Base-by-base conservation (phyloP, 2,797 vertebrate species). In the Sebastolobus alascanus region DNA sequence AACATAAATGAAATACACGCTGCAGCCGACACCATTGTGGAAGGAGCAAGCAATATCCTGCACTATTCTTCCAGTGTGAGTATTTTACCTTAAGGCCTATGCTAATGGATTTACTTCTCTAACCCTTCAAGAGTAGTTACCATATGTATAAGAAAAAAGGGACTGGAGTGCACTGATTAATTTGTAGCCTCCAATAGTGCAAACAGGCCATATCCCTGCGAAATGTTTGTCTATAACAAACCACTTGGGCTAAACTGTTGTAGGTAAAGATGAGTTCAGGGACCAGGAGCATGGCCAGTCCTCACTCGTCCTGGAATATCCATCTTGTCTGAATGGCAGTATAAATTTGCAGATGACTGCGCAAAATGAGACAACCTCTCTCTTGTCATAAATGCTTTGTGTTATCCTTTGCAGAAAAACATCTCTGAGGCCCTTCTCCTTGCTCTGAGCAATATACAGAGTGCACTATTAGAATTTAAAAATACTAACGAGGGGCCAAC, bases 41-140 rank as follows among this genome's bases (percentile, higher is more conserved):
- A 87, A 18, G 96, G 96, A 74, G 89, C 93, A n/a, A 95, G 96
- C 89, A 95, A 85, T 5, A 92, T 98, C 40, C 84, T 98, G 27
- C 89, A 89, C 73, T 95, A 92, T 73, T 93, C 94, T 31, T 82
- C 86, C 25, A 89, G 59, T 31, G 90, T 88, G 80, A 92, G 91
- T 72, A 59, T 89, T 71, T 77, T 13, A 66, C 69, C 20, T 37
- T 4, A 37, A 35, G 7, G 4, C 2, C 2, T 1, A 8, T 4
- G 8, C 8, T 58, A 37, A 67, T 25, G 20, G 73, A 60, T 73
- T 71, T 35, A 54, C 60, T 72, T 68, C 18, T 58, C 6, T 13
- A 71, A 59, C 31, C 3, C 4, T 25, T 80, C 2, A 40, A 54
- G 22, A 67, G 8, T 12, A 18, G 27, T 29, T n/a, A 25, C 8